Percentiles rank a stretch among this genome's conserved stretches.
Evolutionary conservation across 35 echinoderm and acorn worm genomes (phyloP).

Genomic region (Heliocidaris erythrogramma): DNA sequence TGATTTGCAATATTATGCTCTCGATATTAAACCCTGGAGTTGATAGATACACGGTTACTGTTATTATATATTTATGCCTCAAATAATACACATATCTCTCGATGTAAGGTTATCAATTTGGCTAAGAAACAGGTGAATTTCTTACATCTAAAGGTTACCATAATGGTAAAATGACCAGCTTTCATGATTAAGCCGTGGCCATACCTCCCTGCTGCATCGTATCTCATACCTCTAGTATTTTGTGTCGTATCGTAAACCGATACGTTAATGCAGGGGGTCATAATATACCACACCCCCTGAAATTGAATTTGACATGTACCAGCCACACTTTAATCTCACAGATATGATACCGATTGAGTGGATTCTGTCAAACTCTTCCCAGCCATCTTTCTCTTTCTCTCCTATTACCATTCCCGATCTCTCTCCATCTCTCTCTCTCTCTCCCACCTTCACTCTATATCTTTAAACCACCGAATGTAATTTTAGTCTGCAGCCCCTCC

Average conservation of each 20-base stretch:
- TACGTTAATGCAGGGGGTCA: conserved; percentile 7
- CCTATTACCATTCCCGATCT: neutral
- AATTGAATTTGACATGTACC: conserved; percentile 2
- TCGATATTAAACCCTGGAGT: too few species aligned
- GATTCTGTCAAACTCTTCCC: neutral
- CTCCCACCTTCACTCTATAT: neutral
- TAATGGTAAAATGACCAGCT: too few species aligned
- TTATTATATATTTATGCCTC: too few species aligned
- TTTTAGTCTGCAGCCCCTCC: too few species aligned
- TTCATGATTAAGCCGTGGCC: neutral
- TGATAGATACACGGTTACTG: too few species aligned
- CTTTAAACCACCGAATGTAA: neutral
- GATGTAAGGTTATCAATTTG: too few species aligned
- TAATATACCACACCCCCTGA: neutral
- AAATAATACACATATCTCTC: too few species aligned
- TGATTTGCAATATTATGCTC: too few species aligned
- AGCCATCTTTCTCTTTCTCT: neutral
- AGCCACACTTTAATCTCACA: conserved; percentile 9
- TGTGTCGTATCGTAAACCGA: neutral
- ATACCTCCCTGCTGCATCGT: neutral
- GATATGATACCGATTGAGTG: conserved; percentile 2
- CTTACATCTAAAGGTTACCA: too few species aligned
- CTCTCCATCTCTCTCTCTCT: neutral
- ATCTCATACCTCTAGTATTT: neutral
- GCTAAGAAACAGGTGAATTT: too few species aligned